Base-by-base conservation (phyloP, 2,888 invertebrate genomes). In the Neocrepidodera transversa region DNA sequence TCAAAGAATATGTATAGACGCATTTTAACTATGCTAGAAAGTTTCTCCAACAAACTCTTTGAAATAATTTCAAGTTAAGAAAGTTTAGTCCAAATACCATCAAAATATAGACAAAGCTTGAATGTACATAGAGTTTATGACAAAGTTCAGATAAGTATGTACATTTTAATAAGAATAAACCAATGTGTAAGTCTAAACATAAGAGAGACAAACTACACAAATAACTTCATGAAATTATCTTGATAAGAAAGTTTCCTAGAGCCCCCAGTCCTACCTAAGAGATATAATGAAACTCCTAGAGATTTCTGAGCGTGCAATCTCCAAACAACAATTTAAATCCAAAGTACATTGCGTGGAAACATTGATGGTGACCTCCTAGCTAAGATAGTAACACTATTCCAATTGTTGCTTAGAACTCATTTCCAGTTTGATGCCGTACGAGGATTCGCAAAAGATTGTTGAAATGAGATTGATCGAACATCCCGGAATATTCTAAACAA, bases 321-420 rank as follows among this genome's bases (percentile, higher is more conserved):
- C 73, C 72, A 70, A 73, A 73, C 74, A 73, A 73, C 74, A 75
- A 75, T 75, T 75, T 68, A 71, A 73, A 71, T 71, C 73, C 73
- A 71, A 71, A 76, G 72, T 79, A 78, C 74, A 79, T 79, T 74
- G 78, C 75, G 65, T 68, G 70, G 70, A 79, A 79, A 78, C 78
- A 77, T 77, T 77, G 76, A 78, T 77, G 79, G 74, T 78, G 78
- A 78, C 78, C 78, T 76, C 76, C 71, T 71, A 75, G 74, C 74
- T 74, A 68, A 77, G 77, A 78, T 77, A 77, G 76, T 75, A 75
- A 74, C 72, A 74, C 70, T 74, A 76, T 77, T 76, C 76, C 76
- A 75, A 76, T 77, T 77, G 72, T 69, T 73, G 58, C 64, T 57
- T 40, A 45, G 58, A 57, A 58, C 50, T 58, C 30, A 57, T 50